Base-by-base conservation (phyloP, 92 coral and sea anemone genomes). In the Heliopora coerulea region DNA sequence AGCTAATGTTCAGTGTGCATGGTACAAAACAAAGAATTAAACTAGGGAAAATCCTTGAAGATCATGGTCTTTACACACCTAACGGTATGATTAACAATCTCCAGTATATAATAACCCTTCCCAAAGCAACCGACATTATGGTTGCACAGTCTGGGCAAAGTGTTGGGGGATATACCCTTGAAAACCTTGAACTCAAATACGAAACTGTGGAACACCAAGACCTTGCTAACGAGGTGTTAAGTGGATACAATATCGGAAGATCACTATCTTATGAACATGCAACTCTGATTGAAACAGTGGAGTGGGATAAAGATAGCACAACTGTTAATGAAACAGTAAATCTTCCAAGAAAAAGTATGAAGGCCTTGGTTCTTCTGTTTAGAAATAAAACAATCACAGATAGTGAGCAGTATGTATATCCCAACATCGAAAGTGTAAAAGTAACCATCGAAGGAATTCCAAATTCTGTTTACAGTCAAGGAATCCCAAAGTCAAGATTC, bases 1-100 rank as follows among this genome's bases (percentile, higher is more conserved):
- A 28, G 2, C 57, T 66, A 13, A 42, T 40, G 25, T 8, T 14
- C 57, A 21, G 15, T 11, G 25, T 49, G 19, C 21, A 20, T 66
- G 57, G 57, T 21, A 37, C 12, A 8, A 66, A 31, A 34, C 28
- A 32, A 17, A 66, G 48, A 41, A 24, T 66, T 2, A 15, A 9
- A 9, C 54, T 66, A 12, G 54, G 20, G 18, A 40, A 44, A 18
- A 66, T 66, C 11, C 26, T 66, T 1, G 29, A 8, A 24, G 73
- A 66, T 30, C 73, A 66, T 30, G 73, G 73, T 8, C 56, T 66
- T 31, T 66, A 66, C 37, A 56, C 70, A 4, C 70, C 70, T 14
- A 1, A 14, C 44, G 25, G 15, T n/a, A 63, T 63, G 70, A 25
- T 25, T 44, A 66, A 66, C 34, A 66, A 66, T 49, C 28, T 66